A percentile compares a stretch with the other conserved stretches of the same genome.
Evolutionary conservation across 2,888 invertebrate genomes (phyloP).

Genomic region (Tetropium fuscum): DNA sequence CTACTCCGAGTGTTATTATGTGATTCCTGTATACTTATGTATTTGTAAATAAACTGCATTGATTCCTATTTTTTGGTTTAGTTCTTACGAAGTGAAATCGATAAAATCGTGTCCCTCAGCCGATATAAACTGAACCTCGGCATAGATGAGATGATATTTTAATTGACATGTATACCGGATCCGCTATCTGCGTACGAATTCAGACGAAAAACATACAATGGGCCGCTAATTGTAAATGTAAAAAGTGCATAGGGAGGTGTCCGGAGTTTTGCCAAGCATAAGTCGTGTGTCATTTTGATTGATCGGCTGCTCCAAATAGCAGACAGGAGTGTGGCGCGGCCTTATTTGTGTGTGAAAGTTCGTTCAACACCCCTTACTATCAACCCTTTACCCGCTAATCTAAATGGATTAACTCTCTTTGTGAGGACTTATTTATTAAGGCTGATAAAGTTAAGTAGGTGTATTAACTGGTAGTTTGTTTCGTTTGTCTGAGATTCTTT

Average conservation of each 20-base stretch:
- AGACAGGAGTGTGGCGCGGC: conserved; percentile 27
- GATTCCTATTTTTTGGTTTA: too few species aligned
- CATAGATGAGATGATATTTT: conserved; percentile 17
- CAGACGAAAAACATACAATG: conserved; percentile 28
- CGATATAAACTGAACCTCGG: conserved; percentile 14
- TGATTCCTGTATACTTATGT: too few species aligned
- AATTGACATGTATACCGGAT: conserved; percentile 25
- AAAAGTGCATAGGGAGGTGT: conserved; percentile 24
- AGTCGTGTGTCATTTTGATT: conserved; percentile 29
- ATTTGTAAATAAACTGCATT: too few species aligned
- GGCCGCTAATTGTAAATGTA: conserved; percentile 30
- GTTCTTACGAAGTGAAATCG: too few species aligned
- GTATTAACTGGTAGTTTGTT: conserved; percentile 1
- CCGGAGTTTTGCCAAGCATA: conserved; percentile 21
- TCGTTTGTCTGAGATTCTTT: too few species aligned
- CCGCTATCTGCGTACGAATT: conserved; percentile 8
- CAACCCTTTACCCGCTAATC: conserved; percentile 22
- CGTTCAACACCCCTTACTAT: conserved; percentile 15
- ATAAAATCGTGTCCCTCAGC: neutral
- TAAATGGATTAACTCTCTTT: conserved; percentile 22
- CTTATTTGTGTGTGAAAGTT: conserved; percentile 29
- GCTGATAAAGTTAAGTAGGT: conserved; percentile 3
- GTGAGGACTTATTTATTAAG: neutral
- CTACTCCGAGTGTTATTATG: too few species aligned
- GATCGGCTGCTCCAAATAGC: conserved; percentile 28